Base-by-base conservation (phyloP, 2,113 vertebrate genomes). In the Centropus unirufus region DNA sequence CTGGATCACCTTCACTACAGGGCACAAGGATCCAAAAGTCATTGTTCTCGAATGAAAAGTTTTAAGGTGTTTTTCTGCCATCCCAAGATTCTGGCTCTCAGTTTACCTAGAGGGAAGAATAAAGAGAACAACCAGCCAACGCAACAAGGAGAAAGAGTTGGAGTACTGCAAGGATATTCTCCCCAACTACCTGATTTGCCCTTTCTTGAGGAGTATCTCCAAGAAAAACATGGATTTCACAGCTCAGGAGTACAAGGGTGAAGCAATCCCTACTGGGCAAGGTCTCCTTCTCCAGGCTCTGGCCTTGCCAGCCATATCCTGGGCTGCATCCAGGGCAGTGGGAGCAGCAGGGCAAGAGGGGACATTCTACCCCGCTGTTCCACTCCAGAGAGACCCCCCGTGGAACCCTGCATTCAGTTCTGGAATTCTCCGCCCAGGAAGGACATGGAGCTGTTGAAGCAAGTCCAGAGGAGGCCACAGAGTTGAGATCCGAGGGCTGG, bases 181-280 rank as follows among this genome's bases (percentile, higher is more conserved):
- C 26, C 15, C 16, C 61, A 7, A 9, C 47, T 27, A 36, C 21
- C 14, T 17, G 20, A 0, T 72, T 58, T 82, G 30, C 14, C 12
- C 46, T 61, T 74, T 78, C n/a, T 36, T 16, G 57, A 24, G 19
- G 52, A 55, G 51, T 5, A 21, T 46, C 47, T 29, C 47, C 39
- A 19, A 61, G 58, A 6, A 51, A 51, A 84, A 67, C 0, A 0
- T 29, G 34, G 36, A 51, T 84, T 29, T 63, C 10, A 2, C 16
- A 19, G 15, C 5, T 9, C 59, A 69, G 88, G 32, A 47, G 21
- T 21, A 14, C 24, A 36, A 23, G 16, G 23, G 15, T 47, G 46
- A 76, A 63, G 22, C 0, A 3, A 76, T 7, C 22, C 21, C 40
- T 70, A 6, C n/a, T 12, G 36, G 21, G 69, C 36, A 42, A 69